Conservation (phyloP, 2,888 invertebrate genomes). For the Chironomus tentans region DNA sequence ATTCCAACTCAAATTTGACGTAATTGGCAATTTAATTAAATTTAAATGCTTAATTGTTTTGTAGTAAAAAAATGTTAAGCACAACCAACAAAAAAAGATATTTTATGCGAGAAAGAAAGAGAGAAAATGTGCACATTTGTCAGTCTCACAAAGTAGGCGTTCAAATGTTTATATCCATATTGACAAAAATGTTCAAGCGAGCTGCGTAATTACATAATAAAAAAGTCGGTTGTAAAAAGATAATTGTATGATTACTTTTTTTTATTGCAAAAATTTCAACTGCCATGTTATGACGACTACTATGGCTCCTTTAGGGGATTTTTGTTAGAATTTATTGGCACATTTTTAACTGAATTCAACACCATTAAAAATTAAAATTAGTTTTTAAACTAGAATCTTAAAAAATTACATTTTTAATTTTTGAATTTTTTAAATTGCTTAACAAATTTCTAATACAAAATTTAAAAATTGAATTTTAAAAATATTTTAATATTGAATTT, state of each 20-base stretch:
- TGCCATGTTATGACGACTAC: not conserved
- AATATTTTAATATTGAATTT: no score
- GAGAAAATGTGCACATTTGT: not conserved
- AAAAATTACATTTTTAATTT: no score
- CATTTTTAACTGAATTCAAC: no score
- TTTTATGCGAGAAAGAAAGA: not conserved
- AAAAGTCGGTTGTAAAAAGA: not conserved
- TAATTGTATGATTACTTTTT: constrained; percentile 15
- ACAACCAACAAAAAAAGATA: not conserved
- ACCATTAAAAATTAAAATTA: no score
- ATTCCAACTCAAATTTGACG: not conserved
- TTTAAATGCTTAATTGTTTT: constrained; percentile 25
- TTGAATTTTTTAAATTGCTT: no score
- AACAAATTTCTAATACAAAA: no score
- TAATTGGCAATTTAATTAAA: constrained; percentile 24
- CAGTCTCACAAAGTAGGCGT: not conserved
- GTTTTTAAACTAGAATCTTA: no score
- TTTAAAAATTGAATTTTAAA: no score
- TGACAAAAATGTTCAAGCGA: not conserved
- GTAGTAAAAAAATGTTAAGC: not conserved
- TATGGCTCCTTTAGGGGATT: no score
- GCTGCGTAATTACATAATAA: constrained; percentile 23
- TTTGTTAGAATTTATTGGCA: no score
- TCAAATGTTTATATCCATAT: not conserved
- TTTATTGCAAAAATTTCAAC: constrained; percentile 16